Percentiles rank a stretch among this genome's conserved stretches.
These are phyloP conservation scores for Phainopepla nitens DNA, from an alignment of 2,113 vertebrate genomes.

Conservation along the genomic window DNA sequence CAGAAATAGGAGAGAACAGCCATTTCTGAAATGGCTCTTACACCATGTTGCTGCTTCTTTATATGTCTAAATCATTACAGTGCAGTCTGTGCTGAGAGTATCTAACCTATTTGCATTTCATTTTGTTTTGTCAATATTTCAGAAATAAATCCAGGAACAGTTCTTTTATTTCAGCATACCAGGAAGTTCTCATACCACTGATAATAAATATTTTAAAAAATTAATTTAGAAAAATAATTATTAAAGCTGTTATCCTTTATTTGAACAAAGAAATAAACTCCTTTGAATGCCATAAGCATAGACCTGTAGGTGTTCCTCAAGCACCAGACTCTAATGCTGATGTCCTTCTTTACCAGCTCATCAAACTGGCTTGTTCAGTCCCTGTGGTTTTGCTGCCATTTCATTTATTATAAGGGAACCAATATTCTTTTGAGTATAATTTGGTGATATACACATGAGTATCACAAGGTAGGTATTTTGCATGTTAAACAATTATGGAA, in stretches of 20 bases:
- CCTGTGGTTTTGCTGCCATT: background rate
- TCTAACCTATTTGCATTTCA: background rate
- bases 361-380: background rate
- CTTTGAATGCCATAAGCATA: background rate
- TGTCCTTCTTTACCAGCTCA: background rate
- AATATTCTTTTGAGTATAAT: background rate
- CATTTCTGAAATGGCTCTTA: background rate
- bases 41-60: background rate
- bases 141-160: background rate
- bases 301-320: background rate
- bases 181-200: background rate
- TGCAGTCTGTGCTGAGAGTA: background rate
- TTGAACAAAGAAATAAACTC: background rate
- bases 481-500: background rate
- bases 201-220: background rate
- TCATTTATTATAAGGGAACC: background rate
- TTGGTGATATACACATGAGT: background rate
- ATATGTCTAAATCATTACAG: background rate
- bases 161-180: background rate
- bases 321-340: background rate
- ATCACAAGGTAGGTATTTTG: background rate
- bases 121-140: background rate
- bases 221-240: background rate
- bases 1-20: background rate
- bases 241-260: background rate